These are phyloP conservation scores for Drosophila subquinaria DNA, from an alignment of 2,888 invertebrate genomes.

Conservation along the genomic window DNA sequence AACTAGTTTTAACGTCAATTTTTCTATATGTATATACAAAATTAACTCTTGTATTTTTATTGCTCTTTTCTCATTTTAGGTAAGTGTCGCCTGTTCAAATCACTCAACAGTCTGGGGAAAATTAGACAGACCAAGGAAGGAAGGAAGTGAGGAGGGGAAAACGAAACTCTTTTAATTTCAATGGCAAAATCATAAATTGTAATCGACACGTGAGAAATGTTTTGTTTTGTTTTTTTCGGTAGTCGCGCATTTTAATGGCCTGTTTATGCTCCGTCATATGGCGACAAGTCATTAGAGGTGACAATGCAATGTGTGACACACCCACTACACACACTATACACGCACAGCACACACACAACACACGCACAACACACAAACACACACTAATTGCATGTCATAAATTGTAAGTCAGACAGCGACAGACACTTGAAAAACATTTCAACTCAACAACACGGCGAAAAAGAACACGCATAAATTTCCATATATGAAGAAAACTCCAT, in stretches of 20 bases:
- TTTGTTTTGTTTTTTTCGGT: conserved; percentile 6
- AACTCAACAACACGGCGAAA: conserved; percentile 21
- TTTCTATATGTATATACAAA: background rate
- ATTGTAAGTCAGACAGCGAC: conserved; percentile 61
- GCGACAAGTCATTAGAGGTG: conserved; percentile 75
- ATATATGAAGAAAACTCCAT: conserved; percentile 40
- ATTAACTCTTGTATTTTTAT: conserved; percentile 30
- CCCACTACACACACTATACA: conserved; percentile 19
- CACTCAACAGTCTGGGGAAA: conserved; percentile 23
- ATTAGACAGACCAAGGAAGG: background rate
- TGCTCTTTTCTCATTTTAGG: conserved; percentile 55
- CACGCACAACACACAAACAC: conserved; percentile 16
- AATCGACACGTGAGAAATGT: conserved; percentile 61
- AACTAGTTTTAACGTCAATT: conserved; percentile 4
- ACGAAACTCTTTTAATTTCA: conserved; percentile 22
- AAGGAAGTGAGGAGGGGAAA: background rate
- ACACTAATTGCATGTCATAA: conserved; percentile 67
- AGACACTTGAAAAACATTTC: conserved; percentile 65
- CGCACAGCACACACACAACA: conserved; percentile 22
- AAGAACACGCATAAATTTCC: conserved; percentile 57
- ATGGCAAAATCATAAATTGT: conserved; percentile 59
- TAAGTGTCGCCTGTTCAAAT: conserved; percentile 58
- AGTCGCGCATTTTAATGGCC: conserved; percentile 70
- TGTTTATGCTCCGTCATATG: conserved; percentile 71
- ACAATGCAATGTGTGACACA: conserved; percentile 69